These are phyloP conservation scores for Aromia moschata DNA, from an alignment of 2,888 invertebrate genomes.

Conservation along the genomic window DNA sequence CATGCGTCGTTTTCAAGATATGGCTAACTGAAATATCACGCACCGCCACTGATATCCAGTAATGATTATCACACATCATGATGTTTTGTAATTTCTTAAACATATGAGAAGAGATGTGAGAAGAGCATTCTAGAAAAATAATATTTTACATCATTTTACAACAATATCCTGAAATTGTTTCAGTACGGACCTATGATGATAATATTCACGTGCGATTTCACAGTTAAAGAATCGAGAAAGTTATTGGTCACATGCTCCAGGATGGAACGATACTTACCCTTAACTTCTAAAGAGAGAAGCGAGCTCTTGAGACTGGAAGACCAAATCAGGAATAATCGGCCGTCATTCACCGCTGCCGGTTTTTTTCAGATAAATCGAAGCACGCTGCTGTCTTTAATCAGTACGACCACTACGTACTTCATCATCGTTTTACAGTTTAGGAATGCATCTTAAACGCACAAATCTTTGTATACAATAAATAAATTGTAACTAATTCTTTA, in stretches of 20 bases:
- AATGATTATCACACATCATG: too few relatives aligned
- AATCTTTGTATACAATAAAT: too few relatives aligned
- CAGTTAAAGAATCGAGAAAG: background rate
- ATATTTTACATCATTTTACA: too few relatives aligned
- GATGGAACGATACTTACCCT: conserved; percentile 12
- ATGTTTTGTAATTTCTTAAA: too few relatives aligned
- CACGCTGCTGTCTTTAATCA: conserved; percentile 12
- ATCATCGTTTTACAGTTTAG: conserved; percentile 18
- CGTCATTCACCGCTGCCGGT: conserved; percentile 9
- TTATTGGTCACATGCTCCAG: conserved; percentile 17
- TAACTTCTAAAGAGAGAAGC: conserved; percentile 5
- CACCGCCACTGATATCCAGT: too few relatives aligned
- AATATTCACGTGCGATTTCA: conserved; percentile 22
- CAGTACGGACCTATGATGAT: conserved; percentile 8
- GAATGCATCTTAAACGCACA: too few relatives aligned
- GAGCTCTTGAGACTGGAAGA: conserved; percentile 13
- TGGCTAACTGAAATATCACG: too few relatives aligned
- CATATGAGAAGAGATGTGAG: too few relatives aligned
- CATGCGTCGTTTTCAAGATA: too few relatives aligned
- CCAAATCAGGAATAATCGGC: conserved; percentile 3
- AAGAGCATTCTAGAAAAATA: too few relatives aligned
- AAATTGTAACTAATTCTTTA: too few relatives aligned
- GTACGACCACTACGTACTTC: conserved; percentile 17
- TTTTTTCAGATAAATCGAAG: conserved; percentile 18
- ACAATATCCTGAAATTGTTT: too few relatives aligned